Base-by-base conservation (phyloP, 2,888 invertebrate species). In the Scaptomyza reducta region DNA sequence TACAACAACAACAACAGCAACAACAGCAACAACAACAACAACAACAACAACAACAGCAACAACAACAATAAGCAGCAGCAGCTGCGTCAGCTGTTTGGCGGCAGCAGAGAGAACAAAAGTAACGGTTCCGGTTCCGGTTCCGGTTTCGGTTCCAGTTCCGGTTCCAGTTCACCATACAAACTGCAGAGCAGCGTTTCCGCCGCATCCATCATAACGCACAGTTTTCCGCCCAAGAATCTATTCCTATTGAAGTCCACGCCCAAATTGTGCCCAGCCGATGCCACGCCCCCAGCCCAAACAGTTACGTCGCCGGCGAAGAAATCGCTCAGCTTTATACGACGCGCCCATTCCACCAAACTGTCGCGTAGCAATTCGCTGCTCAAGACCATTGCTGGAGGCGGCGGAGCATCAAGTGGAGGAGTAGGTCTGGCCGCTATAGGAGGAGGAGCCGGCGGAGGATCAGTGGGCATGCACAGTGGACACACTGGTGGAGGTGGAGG, bases 291-390 rank as follows among this genome's bases (percentile, higher is more conserved):
- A 6, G 13, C 92, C 82, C 40, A 16, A 18, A n/a, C 49, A 33
- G 92, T 16, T 10, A 88, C 87, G 10, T 93, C 76, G 91, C 93
- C 89, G 18, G 90, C 92, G 38, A 94, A 93, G 84, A 94, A 94
- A 87, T 93, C 94, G 6, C 90, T 94, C 31, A 94, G 93, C 86
- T 94, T 95, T 77, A 95, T 95, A 80, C 93, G 95, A 11, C 93
- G 95, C 60, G 95, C 95, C 6, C 94, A 95, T 82, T 95, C 95
- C 75, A 95, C 95, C 1, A 95, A 95, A 89, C 89, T 95, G 49
- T 94, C 95, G 1, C 93, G 95, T 64, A 95, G 94, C 79, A 94
- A 94, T 83, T 94, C 94, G 2, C 89, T 94, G 67, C 87, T 94
- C 11, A 93, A 94, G 70, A 94, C 71, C 54, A 87, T 71, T 65